Base-by-base conservation (phyloP, 1,140 invertebrate species). In the Marisa cornuarietis region DNA sequence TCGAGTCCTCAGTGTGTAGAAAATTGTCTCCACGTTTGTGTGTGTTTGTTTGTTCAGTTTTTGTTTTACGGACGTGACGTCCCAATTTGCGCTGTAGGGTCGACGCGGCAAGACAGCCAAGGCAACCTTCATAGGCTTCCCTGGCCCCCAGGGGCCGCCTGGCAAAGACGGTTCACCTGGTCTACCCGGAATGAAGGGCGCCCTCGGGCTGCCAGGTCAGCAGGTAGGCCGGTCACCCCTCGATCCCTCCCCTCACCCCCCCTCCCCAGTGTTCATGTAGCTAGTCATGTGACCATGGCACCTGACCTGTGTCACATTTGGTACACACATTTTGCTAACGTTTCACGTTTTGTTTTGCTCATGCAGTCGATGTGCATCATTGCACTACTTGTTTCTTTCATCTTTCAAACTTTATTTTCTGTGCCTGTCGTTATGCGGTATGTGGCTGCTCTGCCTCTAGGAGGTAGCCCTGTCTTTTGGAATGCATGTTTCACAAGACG, bases 111-210 rank as follows among this genome's bases (percentile, higher is more conserved):
- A 78, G 26, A 78, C 76, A 74, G 84, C 84, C 22, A 83, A 83
- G 63, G 74, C 78, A 20, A 83, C 83, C 18, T 75, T 82, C 31
- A 74, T 82, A 49, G 82, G 83, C 51, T 83, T 83, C 73, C 84
- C 83, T 58, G 83, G 84, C 42, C 83, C 82, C 71, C 80, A 83
- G 66, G 83, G 83, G 31, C 81, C 81, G 42, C 82, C 83, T 52
- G 85, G 85, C 52, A 69, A 78, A 14, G 71, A 80, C 20, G 84
- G 84, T 24, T 78, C 51, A 18, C 31, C 51, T 42, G 84, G 84
- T 51, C 80, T 79, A 72, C 83, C 81, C 66, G 85, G 84, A 75
- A 82, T 82, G 26, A 84, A 81, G 78, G 85, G 85, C 58, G 63
- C 81, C 49, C 52, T 79, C 8, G 85, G 85, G 51, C 79, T 83